These are phyloP conservation scores for Nematolebias whitei DNA, from an alignment of 2,113 vertebrate species.

Conservation along the genomic window DNA sequence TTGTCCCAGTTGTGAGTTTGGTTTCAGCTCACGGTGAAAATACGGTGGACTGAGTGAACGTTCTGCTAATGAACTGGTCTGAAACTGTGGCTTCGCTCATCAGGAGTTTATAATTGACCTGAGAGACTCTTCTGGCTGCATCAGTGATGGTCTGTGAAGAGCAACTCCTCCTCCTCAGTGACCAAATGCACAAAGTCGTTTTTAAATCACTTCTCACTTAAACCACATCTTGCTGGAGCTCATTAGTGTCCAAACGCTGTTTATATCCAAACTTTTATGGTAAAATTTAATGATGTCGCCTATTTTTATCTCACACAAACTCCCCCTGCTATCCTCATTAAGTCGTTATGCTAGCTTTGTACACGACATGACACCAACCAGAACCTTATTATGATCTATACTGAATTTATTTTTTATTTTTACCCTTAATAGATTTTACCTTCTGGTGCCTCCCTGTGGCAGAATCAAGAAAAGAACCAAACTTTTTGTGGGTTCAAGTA, in stretches of 20 bases:
- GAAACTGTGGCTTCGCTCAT: conserved; percentile 3
- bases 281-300: background rate
- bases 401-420: background rate
- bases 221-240: background rate
- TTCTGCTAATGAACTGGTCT: background rate
- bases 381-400: background rate
- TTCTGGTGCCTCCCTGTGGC: conserved; percentile 2
- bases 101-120: conserved; percentile 36
- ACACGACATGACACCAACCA: background rate
- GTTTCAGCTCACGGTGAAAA: background rate
- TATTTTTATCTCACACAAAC: background rate
- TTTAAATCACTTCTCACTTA: background rate
- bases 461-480: background rate
- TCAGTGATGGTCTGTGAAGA: conserved; percentile 8
- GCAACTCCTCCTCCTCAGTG: background rate
- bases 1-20: background rate
- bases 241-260: background rate
- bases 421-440: background rate
- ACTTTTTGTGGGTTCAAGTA: no score
- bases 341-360: background rate
- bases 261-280: background rate
- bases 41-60: background rate
- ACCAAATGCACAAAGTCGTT: background rate
- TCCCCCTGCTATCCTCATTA: background rate
- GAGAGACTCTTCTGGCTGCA: conserved; percentile 24